Evolutionary conservation across 2,888 invertebrate genomes (phyloP), one percentile per base, ranked within the genome.

Genomic region (Cosmopolites sordidus): DNA sequence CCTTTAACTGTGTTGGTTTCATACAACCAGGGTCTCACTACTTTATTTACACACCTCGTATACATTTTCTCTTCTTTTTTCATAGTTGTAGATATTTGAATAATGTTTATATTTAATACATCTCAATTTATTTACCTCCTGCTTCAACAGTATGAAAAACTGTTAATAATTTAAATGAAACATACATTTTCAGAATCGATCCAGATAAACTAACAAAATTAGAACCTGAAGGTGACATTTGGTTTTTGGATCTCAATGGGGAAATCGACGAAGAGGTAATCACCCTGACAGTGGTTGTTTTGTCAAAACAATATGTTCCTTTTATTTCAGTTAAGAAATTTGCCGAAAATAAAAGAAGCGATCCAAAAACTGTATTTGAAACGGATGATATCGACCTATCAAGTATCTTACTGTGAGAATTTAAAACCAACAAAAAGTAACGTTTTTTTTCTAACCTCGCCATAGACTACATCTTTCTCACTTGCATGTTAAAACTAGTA

Each of bases 311-410:
- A 27, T 9, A 27, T 27, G 27, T n/a, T n/a, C n/a, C n/a, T n/a
- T n/a, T n/a, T 27, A 41, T 54, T 29, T 39, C 37, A 57, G 46
- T 33, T 51, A 12, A 8, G 14, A 12, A 52, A 58, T 40, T 22
- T 60, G 1, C 22, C 51, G 9, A 51, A 58, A 45, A 54, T 57
- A 11, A 41, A 58, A 42, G 40, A 42, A 43, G 40, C 51, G 4
- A 54, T 62, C n/a, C 47, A 57, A n/a, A 48, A 57, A 16, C 39
- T 62, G 39, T 54, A 57, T 12, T 30, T 56, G 37, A 58, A 54
- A 46, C 55, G 59, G 4, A 51, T 55, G 55, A 45, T 39, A 45
- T 45, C 60, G 1, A 55, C 55, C 8, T 62, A 62, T 42, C 56
- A 54, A 51, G 42, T 48, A 9, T 55, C 52, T 2, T 55, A 58